phyloP scores from a whole-genome alignment of 2,797 vertebrate species.

The Lates japonicus region DNA sequence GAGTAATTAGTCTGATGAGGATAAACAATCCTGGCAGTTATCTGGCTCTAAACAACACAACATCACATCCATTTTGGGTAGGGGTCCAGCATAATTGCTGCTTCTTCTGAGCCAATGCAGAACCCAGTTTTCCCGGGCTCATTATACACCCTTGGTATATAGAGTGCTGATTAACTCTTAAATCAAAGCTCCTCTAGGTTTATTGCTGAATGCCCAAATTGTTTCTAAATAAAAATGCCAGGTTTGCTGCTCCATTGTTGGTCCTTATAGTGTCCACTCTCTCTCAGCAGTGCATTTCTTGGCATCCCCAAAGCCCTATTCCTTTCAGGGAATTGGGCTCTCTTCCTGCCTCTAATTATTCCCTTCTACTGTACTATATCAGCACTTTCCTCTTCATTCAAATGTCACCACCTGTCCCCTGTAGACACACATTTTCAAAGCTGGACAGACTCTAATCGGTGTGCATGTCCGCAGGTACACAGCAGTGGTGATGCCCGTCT shows the following conservation, averaged over 20 bases:
- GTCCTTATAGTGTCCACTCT: slow-evolving; percentile 28
- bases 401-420: slow-evolving; percentile 34
- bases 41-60: slow-evolving; percentile 73
- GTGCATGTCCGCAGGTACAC: slow-evolving; percentile 88
- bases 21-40: slow-evolving; percentile 78
- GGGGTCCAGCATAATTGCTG: slow-evolving; percentile 70
- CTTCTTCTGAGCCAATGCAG: slow-evolving; percentile 44
- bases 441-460: slow-evolving; percentile 17
- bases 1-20: slow-evolving; percentile 78
- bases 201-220: slow-evolving; percentile 72
- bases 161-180: slow-evolving; percentile 71
- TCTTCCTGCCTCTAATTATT: slow-evolving; percentile 43
- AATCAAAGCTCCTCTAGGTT: slow-evolving; percentile 61
- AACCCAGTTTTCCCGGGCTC: slow-evolving; percentile 61
- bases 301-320: slow-evolving; percentile 25
- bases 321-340: not conserved
- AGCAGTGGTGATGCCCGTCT: slow-evolving; percentile 94
- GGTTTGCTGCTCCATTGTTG: slow-evolving; percentile 55
- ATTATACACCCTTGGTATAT: slow-evolving; percentile 68
- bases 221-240: slow-evolving; percentile 56
- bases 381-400: slow-evolving; percentile 46
- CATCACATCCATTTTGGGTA: slow-evolving; percentile 69
- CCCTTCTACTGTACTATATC: slow-evolving; percentile 19
- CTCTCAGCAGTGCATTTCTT: slow-evolving; percentile 50
- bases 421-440: not conserved